Evolutionary conservation across 2,113 vertebrate genomes (phyloP).

Genomic region (Corvus moneduloides): DNA sequence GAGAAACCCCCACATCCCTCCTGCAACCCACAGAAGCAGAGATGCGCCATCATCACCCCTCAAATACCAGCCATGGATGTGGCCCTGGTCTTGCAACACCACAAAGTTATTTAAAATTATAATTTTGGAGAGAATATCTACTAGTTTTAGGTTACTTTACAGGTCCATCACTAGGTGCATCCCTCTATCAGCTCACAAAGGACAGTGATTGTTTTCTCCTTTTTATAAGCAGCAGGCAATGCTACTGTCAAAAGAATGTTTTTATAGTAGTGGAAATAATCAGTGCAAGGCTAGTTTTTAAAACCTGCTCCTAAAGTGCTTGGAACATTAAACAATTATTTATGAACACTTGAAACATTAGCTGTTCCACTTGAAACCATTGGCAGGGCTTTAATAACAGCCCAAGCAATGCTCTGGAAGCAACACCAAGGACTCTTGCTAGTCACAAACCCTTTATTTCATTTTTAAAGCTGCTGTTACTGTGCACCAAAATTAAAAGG

Average conservation of each 20-base stretch:
- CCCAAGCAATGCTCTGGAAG: conserved; percentile 59
- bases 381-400: conserved; percentile 60
- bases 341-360: conserved; percentile 69
- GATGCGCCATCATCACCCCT: neutral
- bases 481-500: conserved; percentile 61
- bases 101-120: neutral
- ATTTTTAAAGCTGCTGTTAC: conserved; percentile 36
- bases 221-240: neutral
- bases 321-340: conserved; percentile 71
- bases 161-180: neutral
- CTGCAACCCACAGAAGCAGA: neutral
- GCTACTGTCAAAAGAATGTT: neutral
- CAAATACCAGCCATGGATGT: too few relatives aligned
- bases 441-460: conserved; percentile 53
- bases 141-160: neutral
- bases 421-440: conserved; percentile 37
- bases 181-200: neutral
- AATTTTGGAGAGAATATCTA: neutral
- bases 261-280: conserved; percentile 51
- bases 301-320: conserved; percentile 60
- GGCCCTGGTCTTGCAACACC: neutral
- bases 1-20: neutral
- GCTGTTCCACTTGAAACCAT: conserved; percentile 65
- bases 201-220: neutral
- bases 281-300: conserved; percentile 53